Conservation (phyloP, 2,113 vertebrate species). For the Neolamprologus caudopunctatus region DNA sequence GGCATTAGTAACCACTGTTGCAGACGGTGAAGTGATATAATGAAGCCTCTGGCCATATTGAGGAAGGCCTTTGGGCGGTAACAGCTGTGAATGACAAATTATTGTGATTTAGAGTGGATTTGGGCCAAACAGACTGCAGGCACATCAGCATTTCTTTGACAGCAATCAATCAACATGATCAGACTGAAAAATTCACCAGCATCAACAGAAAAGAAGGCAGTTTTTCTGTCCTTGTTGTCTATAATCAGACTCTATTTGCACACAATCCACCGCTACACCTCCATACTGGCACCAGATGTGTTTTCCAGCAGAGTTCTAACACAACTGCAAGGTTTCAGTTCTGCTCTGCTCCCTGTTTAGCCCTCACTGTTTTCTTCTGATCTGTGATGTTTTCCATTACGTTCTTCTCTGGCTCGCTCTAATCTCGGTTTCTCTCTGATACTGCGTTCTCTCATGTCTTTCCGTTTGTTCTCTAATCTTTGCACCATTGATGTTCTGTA, state of each 20-base stretch:
- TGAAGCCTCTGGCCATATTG: neutral
- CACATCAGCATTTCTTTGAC: neutral
- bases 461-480: neutral
- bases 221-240: neutral
- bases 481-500: neutral
- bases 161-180: neutral
- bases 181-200: neutral
- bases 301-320: neutral
- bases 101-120: neutral
- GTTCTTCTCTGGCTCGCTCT: neutral
- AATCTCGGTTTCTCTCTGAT: neutral
- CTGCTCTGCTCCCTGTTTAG: neutral
- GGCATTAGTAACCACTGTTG: neutral
- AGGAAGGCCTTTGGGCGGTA: neutral
- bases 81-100: neutral
- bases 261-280: neutral
- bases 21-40: neutral
- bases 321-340: neutral
- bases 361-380: neutral
- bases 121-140: neutral
- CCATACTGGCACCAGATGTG: constrained; percentile 35
- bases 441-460: neutral
- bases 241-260: neutral
- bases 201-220: neutral
- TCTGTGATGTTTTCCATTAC: neutral